Base-by-base conservation (phyloP, 2,888 invertebrate species). In the Brachypterus glaber region DNA sequence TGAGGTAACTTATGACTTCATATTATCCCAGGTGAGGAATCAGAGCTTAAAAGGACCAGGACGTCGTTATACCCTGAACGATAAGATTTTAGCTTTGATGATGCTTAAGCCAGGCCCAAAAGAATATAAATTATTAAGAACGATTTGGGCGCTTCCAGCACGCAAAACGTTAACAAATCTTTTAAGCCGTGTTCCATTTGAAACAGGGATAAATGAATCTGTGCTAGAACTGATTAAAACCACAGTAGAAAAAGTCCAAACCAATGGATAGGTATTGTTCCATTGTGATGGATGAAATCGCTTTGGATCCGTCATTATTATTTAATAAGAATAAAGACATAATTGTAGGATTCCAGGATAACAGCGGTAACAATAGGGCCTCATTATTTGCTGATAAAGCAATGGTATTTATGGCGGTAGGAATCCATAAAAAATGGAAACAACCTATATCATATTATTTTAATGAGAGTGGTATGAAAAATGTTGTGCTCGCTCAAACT, bases 401-500 rank as follows among this genome's bases (percentile, higher is more conserved):
- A 4, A 33, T 38, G 33, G 38, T 38, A n/a, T 38, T 38, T 26
- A 38, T 38, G 38, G 38, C 33, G n/a, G 11, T 21, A 15, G 37
- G 37, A 12, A 31, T 37, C 8, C 11, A 14, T 30, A 37, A 32
- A 21, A 31, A 33, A 12, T 38, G 38, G 38, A 33, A 38, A 16
- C 25, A 33, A 17, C 38, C 38, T n/a, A 7, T 38, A 17, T 33
- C 33, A 3, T 38, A 38, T 33, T 38, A 25, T 21, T 38, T 33
- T 31, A 38, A 33, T 33, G 47, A 47, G 7, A 27, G 43, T 30
- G 37, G 40, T 9, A 49, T 33, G 15, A 33, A 33, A 14, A 5
- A n/a, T 3, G 33, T 8, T 12, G 25, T 24, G 9, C 14, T 33
- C 11, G 14, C 12, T 7, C 18, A 24, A 33, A 7, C 21, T 7